These are phyloP conservation scores for Falco cherrug DNA, from an alignment of 2,797 vertebrate species.

Conservation along the genomic window DNA sequence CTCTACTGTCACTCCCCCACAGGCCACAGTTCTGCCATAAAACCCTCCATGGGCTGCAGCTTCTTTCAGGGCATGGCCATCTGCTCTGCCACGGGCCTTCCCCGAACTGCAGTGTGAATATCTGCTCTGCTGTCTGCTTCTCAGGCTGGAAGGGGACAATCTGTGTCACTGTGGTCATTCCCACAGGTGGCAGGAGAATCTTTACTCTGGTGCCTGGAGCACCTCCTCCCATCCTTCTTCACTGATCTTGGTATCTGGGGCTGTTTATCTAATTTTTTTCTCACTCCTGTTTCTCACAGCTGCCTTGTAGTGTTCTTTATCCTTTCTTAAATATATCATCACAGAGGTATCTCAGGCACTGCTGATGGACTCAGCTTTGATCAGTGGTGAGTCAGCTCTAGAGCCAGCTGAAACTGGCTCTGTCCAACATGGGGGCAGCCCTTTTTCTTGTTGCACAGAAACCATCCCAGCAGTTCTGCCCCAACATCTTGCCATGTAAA, in stretches of 20 bases:
- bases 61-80: background rate
- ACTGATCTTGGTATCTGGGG: background rate
- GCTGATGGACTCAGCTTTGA: background rate
- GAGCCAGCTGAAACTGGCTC: background rate
- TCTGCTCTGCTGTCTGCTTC: background rate
- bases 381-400: background rate
- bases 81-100: background rate
- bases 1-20: accelerated
- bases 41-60: background rate
- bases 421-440: background rate
- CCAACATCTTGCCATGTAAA: background rate
- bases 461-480: accelerated
- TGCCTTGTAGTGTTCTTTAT: background rate
- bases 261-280: background rate
- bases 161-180: background rate
- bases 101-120: background rate
- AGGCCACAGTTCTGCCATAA: background rate
- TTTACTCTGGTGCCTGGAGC: background rate
- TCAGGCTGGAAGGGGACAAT: background rate
- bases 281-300: background rate
- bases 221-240: background rate
- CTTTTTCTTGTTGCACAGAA: background rate
- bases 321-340: background rate
- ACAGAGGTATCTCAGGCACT: accelerated
- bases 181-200: background rate